Base-by-base conservation (phyloP, 2,888 invertebrate genomes). In the Spodoptera exigua region DNA sequence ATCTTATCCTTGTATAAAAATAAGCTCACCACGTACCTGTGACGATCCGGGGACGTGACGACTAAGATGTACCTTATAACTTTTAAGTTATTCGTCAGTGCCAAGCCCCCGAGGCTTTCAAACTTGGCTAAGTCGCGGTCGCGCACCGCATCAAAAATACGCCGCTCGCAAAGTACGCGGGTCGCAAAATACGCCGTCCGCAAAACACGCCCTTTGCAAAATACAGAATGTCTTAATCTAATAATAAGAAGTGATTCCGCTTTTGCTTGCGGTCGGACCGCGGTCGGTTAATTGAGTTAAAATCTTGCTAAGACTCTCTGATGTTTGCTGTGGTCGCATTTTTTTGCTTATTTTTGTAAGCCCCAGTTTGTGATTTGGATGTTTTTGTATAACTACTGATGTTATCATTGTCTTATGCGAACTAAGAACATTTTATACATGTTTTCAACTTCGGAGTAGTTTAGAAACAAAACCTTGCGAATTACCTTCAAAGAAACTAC, bases 91-190 rank as follows among this genome's bases (percentile, higher is more conserved):
- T 84, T 83, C 84, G 76, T 80, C 79, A 79, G 70, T 62, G 59
- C 72, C 51, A 63, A 70, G 67, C 65, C 74, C 69, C 65, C 59
- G 52, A 66, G 74, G 78, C 81, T 83, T 82, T 76, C 73, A 51
- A 80, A 82, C 75, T 84, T 69, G 64, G 74, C 70, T 82, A 79
- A 84, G 83, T 80, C 80, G 86, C 68, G 85, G 86, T 84, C 76
- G 76, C 74, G 53, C 67, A 69, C 83, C 84, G 82, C 82, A 82
- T 80, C 85, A 85, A 86, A 84, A 85, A 85, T 83, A 85, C 70
- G 75, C 78, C 73, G 80, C 75, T 78, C 78, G 64, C 62, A 65
- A 78, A 78, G 75, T 70, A 49, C 58, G 36, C 48, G 35, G 35
- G 75, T 78, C 75, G 64, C 63, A 66, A 78, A 78, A 76, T 67